Percentiles rank a stretch among this genome's conserved stretches.
Conservation (phyloP, 1,140 invertebrate species). For the Hermatobates lingyangjiaoensis region DNA sequence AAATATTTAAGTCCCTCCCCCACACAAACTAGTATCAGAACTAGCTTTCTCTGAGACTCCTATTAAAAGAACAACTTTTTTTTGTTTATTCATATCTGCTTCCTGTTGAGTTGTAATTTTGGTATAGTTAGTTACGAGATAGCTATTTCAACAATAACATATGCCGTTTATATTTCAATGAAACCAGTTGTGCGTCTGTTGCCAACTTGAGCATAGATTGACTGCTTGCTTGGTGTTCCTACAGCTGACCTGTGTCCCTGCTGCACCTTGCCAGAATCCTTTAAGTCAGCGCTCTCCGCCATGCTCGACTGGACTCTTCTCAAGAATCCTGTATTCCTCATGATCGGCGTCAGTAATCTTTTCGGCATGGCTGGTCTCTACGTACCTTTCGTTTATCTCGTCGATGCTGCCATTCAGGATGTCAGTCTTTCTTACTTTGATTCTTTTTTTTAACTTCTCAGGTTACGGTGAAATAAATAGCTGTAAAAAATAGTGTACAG, state of each 20-base stretch:
- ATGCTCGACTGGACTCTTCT: constrained; percentile 87
- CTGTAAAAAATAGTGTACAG: neutral
- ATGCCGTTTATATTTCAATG: too few species aligned
- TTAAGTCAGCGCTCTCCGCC: constrained; percentile 61
- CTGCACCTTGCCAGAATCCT: constrained; percentile 53
- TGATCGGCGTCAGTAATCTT: constrained; percentile 85
- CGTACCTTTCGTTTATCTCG: constrained; percentile 85
- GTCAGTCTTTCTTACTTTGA: constrained; percentile 26
- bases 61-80: too few species aligned
- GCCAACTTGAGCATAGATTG: too few species aligned
- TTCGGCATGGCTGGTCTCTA: constrained; percentile 89
- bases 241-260: constrained; percentile 48
- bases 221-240: constrained; percentile 1
- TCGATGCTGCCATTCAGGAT: constrained; percentile 53
- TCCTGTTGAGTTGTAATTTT: too few species aligned
- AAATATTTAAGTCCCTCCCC: too few species aligned
- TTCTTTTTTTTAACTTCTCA: neutral
- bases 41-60: too few species aligned
- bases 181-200: too few species aligned
- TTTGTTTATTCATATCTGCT: too few species aligned
- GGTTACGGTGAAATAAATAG: too few species aligned
- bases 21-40: too few species aligned
- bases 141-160: too few species aligned
- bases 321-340: constrained; percentile 74
- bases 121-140: too few species aligned